Evolutionary conservation across 2,888 invertebrate species (phyloP).

Genomic region (Heliconius ethilla): DNA sequence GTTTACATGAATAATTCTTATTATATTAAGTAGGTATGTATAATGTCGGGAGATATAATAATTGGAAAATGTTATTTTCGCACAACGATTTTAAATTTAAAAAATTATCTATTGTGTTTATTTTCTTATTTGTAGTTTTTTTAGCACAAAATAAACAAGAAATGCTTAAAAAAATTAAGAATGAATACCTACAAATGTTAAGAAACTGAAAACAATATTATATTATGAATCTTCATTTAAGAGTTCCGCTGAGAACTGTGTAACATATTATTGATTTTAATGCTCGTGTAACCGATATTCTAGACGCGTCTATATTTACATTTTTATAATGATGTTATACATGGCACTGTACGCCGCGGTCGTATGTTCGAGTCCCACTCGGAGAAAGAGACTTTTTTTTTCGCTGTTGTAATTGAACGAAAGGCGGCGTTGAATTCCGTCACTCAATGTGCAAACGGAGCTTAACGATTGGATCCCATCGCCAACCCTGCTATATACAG

Average conservation of each 20-base stretch:
- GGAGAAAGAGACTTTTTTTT: too few species aligned
- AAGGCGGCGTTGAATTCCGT: not conserved
- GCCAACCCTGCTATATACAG: too few species aligned
- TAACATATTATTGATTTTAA: conserved; percentile 1
- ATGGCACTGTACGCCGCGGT: too few species aligned
- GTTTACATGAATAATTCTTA: too few species aligned
- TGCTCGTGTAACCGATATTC: conserved; percentile 8
- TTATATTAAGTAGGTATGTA: too few species aligned
- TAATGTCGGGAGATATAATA: too few species aligned
- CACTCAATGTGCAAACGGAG: not conserved
- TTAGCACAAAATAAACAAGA: not conserved
- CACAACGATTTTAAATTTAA: too few species aligned
- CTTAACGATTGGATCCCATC: too few species aligned
- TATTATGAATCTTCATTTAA: not conserved
- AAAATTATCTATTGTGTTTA: too few species aligned
- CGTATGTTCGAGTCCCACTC: too few species aligned
- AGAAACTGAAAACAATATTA: not conserved
- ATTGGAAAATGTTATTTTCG: too few species aligned
- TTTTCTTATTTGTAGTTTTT: too few species aligned
- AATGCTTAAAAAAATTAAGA: not conserved
- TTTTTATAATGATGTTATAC: not conserved
- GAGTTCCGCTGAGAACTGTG: not conserved
- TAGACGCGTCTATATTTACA: not conserved
- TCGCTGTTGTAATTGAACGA: not conserved
- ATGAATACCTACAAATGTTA: not conserved